These are phyloP conservation scores for Phenacoccus solenopsis DNA, from an alignment of 1,140 invertebrate species.

Conservation along the genomic window DNA sequence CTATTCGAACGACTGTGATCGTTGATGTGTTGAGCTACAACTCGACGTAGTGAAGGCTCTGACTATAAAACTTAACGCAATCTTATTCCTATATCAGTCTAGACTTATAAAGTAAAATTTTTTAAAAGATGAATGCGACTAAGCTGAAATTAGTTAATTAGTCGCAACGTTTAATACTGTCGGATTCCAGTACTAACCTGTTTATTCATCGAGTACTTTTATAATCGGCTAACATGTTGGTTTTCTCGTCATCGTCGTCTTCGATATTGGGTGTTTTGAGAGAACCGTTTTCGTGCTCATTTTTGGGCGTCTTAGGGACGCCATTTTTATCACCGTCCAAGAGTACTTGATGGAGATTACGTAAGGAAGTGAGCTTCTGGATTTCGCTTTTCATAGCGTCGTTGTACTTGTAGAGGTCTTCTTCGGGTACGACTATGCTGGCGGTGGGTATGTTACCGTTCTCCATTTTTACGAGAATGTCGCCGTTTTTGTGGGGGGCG, in stretches of 20 bases:
- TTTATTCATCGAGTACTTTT: too few species aligned
- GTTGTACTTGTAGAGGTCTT: neutral
- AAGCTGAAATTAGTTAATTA: too few species aligned
- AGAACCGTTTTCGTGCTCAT: neutral
- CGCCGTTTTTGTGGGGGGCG: neutral
- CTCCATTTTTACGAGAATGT: neutral
- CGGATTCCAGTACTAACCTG: too few species aligned
- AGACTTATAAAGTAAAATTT: too few species aligned
- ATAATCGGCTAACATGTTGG: neutral
- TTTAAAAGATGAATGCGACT: too few species aligned
- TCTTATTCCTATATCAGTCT: neutral
- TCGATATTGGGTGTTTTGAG: neutral
- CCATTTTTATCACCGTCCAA: neutral
- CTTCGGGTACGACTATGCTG: neutral
- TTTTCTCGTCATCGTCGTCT: slow-evolving; percentile 4
- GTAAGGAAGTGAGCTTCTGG: neutral
- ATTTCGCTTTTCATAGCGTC: slow-evolving; percentile 5
- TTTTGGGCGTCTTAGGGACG: neutral
- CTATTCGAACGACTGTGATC: too few species aligned
- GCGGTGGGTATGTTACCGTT: neutral
- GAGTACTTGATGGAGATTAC: neutral
- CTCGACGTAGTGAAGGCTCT: too few species aligned
- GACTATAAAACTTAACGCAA: too few species aligned
- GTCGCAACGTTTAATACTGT: too few species aligned
- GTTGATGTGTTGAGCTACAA: too few species aligned